Percentiles rank a stretch among this genome's conserved stretches.
These are phyloP conservation scores for Myzus persicae DNA, from an alignment of 1,140 invertebrate species.

Conservation along the genomic window DNA sequence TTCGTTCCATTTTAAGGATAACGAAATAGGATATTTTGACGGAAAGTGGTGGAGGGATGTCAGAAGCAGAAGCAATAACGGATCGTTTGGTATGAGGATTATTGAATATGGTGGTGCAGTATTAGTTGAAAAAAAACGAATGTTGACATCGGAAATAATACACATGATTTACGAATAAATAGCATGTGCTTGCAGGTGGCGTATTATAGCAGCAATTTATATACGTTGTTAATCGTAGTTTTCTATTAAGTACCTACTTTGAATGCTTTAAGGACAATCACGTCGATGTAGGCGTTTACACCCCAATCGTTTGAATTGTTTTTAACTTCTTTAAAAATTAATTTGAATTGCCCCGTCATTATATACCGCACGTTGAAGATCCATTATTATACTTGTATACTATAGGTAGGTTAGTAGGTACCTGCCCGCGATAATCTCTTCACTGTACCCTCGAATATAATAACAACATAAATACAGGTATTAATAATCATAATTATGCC, in stretches of 20 bases:
- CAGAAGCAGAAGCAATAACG: too few species aligned
- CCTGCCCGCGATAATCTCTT: neutral
- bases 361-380: neutral
- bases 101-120: too few species aligned
- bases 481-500: neutral
- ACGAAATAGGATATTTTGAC: too few species aligned
- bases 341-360: neutral
- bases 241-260: conserved; percentile 39
- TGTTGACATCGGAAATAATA: too few species aligned
- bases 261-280: neutral
- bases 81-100: too few species aligned
- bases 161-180: too few species aligned
- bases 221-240: neutral
- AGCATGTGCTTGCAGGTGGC: neutral
- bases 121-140: too few species aligned
- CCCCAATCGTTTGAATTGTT: neutral
- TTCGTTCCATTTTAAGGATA: too few species aligned
- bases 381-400: neutral
- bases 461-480: neutral
- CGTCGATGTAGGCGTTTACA: neutral
- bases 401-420: conserved; percentile 10
- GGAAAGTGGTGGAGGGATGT: too few species aligned
- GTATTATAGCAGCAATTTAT: neutral
- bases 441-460: neutral
- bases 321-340: neutral